Percentiles rank a stretch among this genome's conserved stretches.
Evolutionary conservation across 2,888 invertebrate genomes (phyloP).

Genomic region (Stenurella melanura): DNA sequence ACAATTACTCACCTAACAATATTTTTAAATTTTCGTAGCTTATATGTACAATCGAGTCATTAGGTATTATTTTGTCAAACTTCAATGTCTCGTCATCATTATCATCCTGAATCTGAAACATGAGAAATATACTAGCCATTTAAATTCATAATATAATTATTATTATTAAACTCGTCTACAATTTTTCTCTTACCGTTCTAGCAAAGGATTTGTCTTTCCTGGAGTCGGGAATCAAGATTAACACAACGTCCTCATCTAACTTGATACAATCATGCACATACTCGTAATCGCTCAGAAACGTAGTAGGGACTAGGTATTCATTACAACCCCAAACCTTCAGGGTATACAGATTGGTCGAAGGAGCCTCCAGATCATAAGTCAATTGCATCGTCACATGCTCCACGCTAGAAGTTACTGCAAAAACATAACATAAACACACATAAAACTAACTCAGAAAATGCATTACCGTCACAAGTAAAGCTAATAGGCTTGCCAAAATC

Average conservation of each 20-base stretch:
- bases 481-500: conserved; percentile 79
- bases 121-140: conserved; percentile 4
- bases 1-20: conserved; percentile 80
- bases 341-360: conserved; percentile 74
- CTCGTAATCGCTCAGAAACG: conserved; percentile 90
- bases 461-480: conserved; percentile 94
- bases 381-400: conserved; percentile 91
- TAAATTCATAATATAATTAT: too few relatives aligned
- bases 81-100: conserved; percentile 83
- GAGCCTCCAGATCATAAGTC: conserved; percentile 85
- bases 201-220: conserved; percentile 83
- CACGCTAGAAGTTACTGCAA: conserved; percentile 88
- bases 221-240: conserved; percentile 80
- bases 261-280: conserved; percentile 96
- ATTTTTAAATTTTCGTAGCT: conserved; percentile 90
- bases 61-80: conserved; percentile 87
- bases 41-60: conserved; percentile 83
- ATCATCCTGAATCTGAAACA: conserved; percentile 83
- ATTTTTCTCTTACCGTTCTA: conserved; percentile 79
- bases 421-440: conserved; percentile 30
- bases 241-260: conserved; percentile 89
- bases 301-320: conserved; percentile 91
- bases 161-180: too few relatives aligned
- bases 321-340: conserved; percentile 89
- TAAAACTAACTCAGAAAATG: conserved; percentile 8